Evolutionary conservation across 2,888 invertebrate genomes (phyloP), one percentile per base, ranked within the genome.

Genomic region (Phortica magna): DNA sequence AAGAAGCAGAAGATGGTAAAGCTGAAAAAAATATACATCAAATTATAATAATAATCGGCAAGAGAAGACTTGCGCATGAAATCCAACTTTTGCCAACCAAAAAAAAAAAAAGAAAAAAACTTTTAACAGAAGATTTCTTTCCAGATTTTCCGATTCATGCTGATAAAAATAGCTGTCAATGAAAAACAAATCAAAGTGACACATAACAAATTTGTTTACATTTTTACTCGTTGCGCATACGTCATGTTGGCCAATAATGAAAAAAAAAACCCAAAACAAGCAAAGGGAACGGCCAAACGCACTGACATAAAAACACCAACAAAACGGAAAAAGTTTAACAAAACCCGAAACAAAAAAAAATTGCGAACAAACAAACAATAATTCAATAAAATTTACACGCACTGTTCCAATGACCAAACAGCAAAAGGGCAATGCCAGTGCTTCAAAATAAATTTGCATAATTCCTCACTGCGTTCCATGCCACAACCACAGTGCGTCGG

Each of bases 381-480:
- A 87, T 81, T 85, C 83, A 83, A 83, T 84, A 77, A 78, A 83
- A 83, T 80, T 80, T 71, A 71, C 70, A 71, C 67, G 74, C 65
- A 31, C 53, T 64, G 64, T 74, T 61, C 74, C 61, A 53, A 65
- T 53, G 65, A 64, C 70, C 70, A 53, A 81, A 83, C 82, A 82
- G 80, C 79, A 82, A 84, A 83, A 83, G 79, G 83, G 82, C 81
- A 81, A 83, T 81, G 76, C 83, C 31, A 79, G 74, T 76, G 78
- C 84, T 17, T 17, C 42, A 68, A 84, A 87, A 84, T 80, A 86
- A 87, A 86, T 86, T 87, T 86, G 78, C 85, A 86, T 86, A 86
- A 86, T 87, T 84, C 83, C 81, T 81, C 77, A 78, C 83, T 79
- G 61, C 64, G 68, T 57, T 41, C 41, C 41, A 42, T 43, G 43